Evolutionary conservation across 2,113 vertebrate species (phyloP).

Genomic region (Corapipo altera): DNA sequence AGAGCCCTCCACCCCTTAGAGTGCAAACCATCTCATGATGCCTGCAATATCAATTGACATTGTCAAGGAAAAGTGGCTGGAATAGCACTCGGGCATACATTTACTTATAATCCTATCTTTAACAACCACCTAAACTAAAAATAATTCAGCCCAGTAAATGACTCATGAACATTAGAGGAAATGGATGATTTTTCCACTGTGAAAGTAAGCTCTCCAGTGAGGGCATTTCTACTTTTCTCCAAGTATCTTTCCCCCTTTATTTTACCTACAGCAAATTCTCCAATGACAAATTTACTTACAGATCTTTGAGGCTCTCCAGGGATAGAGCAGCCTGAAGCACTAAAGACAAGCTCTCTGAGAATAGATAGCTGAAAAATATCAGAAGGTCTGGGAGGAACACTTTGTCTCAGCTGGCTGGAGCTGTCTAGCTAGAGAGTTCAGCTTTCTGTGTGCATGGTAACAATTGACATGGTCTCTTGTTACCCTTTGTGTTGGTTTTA

Average conservation of each 20-base stretch:
- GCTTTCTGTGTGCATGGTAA: not conserved
- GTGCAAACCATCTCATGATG: not conserved
- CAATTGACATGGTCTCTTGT: not conserved
- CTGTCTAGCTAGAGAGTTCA: not conserved
- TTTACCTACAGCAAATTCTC: conserved; percentile 33
- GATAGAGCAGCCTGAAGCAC: not conserved
- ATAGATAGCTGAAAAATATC: not conserved
- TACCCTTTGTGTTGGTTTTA: not conserved
- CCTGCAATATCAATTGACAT: conserved; percentile 20
- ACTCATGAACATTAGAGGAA: not conserved
- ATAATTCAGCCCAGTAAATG: conserved; percentile 18
- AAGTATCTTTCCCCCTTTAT: not conserved
- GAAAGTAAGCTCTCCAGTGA: not conserved
- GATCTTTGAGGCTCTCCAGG: not conserved
- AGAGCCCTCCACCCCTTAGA: not conserved
- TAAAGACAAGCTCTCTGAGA: not conserved
- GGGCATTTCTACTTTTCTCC: not conserved
- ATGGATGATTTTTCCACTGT: not conserved
- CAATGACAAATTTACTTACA: not conserved
- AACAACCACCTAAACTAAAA: conserved; percentile 22
- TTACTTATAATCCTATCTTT: conserved; percentile 12
- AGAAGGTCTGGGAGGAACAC: not conserved
- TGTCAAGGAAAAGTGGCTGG: not conserved
- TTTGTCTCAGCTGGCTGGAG: not conserved
- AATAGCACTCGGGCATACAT: not conserved